Evolutionary conservation across 2,888 invertebrate genomes (phyloP).

Genomic region (Torymus auratus): DNA sequence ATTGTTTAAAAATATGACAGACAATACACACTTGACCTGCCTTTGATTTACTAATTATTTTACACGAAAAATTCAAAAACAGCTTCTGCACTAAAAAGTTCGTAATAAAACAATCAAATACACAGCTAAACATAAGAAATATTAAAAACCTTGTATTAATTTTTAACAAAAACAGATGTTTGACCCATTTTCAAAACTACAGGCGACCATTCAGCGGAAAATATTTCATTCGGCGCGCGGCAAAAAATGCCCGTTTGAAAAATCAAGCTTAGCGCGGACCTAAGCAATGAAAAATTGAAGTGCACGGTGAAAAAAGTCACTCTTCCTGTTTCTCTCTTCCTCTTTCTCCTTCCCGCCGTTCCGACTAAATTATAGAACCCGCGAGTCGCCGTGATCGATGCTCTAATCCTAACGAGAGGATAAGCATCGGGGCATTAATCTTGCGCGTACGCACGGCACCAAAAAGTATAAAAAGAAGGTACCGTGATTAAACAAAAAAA

Average conservation of each 20-base stretch:
- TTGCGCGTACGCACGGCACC: not conserved
- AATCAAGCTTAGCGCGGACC: conserved; percentile 5
- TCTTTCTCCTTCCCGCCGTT: not conserved
- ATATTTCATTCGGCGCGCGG: not conserved
- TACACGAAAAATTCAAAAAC: too few species aligned
- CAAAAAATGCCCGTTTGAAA: conserved; percentile 13
- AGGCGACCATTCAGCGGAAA: not conserved
- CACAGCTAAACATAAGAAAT: too few species aligned
- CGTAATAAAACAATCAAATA: too few species aligned
- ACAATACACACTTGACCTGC: too few species aligned
- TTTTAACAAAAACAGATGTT: too few species aligned
- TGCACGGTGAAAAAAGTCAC: not conserved
- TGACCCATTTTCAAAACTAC: too few species aligned
- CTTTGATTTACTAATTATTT: too few species aligned
- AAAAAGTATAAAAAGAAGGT: not conserved
- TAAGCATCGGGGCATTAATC: conserved; percentile 49
- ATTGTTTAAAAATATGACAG: too few species aligned
- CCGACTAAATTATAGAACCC: conserved; percentile 41
- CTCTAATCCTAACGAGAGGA: conserved; percentile 37
- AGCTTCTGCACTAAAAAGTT: too few species aligned
- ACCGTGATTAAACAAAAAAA: conserved; percentile 1
- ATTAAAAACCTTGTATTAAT: too few species aligned
- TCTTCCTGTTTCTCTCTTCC: too few species aligned
- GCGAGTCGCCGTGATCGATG: conserved; percentile 39
- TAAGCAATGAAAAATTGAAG: conserved; percentile 37